Base-by-base conservation (phyloP, 2,797 vertebrate genomes). In the Tragelaphus oryx region DNA sequence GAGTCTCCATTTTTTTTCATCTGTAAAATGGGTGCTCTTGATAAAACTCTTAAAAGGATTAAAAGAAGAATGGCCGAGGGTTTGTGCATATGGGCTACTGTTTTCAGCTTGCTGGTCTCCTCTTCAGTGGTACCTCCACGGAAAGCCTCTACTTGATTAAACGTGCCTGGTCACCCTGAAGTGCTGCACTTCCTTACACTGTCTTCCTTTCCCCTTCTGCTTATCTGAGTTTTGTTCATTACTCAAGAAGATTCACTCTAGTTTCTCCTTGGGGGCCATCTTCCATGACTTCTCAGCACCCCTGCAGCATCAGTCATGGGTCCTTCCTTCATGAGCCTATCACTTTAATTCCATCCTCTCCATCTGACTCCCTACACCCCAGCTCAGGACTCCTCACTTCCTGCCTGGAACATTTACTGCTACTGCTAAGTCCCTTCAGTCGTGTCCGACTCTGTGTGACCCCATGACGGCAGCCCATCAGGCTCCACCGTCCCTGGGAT, bases 151-250 rank as follows among this genome's bases (percentile, higher is more conserved):
- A 4, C 24, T 71, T 85, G 33, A 55, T 81, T 33, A 52, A 50
- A 11, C 3, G 13, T 13, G 20, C 68, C 33, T 85, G 8, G 16
- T 86, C 20, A 65, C 7, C 2, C 26, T 62, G 24, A 81, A 80
- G 84, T 17, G 4, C n/a, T 17, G 1, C 46, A 30, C 55, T 87
- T 76, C 18, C 33, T 80, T 55, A 20, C 14, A 0, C 14, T 52
- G 11, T 6, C 24, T 3, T 74, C 12, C 74, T 30, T 11, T 9
- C 7, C 13, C 68, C 46, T 86, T 75, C 26, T 30, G 5, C 26
- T 89, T 54, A 84, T 46, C 11, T 55, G n/a, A 68, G 59, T 84
- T 94, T 50, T 81, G 17, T 76, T 92, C 14, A 37, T 95, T 80
- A 41, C 33, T 90, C 8, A 79, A 16, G 44, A 46, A 26, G 41